A percentile compares a stretch with the other conserved stretches of the same genome.
Evolutionary conservation across 1,140 invertebrate species (phyloP).

Genomic region (Apis cerana): DNA sequence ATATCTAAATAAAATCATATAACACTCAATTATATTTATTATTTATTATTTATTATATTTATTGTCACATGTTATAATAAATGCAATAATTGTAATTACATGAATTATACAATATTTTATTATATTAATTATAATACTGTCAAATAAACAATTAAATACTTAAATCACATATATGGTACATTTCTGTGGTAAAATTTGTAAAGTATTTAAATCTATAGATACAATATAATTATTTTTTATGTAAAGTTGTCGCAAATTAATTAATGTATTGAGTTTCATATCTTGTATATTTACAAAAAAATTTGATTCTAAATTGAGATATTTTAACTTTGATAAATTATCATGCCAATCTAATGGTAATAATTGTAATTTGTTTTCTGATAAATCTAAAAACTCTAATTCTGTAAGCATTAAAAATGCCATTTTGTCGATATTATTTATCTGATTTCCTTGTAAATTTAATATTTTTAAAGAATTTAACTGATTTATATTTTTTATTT

Average conservation of each 20-base stretch:
- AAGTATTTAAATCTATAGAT: background rate
- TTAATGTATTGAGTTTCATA: background rate
- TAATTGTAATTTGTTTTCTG: constrained; percentile 12
- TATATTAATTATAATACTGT: too few species aligned
- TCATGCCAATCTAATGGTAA: constrained; percentile 19
- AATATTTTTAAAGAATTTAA: background rate
- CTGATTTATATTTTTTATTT: background rate
- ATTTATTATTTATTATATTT: too few species aligned
- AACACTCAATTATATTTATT: too few species aligned
- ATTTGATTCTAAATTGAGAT: constrained; percentile 43
- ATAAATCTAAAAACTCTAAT: constrained; percentile 47
- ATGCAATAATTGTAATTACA: too few species aligned
- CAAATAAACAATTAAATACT: background rate
- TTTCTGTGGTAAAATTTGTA: background rate
- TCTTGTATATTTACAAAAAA: background rate
- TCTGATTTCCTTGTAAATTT: constrained; percentile 31
- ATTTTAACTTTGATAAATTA: background rate
- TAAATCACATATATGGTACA: constrained; percentile 17
- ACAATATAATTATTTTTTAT: constrained; percentile 26
- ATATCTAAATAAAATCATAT: too few species aligned
- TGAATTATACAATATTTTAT: too few species aligned
- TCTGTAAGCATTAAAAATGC: background rate
- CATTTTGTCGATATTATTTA: background rate
- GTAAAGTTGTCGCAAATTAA: constrained; percentile 21
- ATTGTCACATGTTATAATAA: too few species aligned